Evolutionary conservation across 2,113 vertebrate species (phyloP), one percentile per base, ranked within the genome.

Genomic region (Axis porcinus): DNA sequence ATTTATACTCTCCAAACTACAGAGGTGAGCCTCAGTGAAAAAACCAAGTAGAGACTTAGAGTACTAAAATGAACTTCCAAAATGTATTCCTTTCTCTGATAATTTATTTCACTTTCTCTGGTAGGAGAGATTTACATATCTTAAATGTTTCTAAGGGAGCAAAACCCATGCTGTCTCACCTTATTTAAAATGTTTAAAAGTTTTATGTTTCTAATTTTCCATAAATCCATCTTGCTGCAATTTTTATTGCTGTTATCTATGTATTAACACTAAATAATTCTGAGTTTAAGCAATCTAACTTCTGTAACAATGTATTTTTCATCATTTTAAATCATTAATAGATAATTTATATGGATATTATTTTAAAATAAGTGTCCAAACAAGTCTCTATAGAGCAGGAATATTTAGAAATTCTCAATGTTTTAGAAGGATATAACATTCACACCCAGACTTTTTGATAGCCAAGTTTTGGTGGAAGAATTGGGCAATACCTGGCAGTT

Each of bases 191-290:
- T 90, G 55, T 60, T 82, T 94, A 85, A 67, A 67, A 67, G 21
- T 81, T 96, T 19, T 78, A 28, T 57, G 47, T 83, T 87, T 91
- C 27, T 94, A 89, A 62, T 76, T 96, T 93, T 96, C 57, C 16
- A 54, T 89, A 64, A 97, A 89, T 91, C 25, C 23, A 83, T 74
- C 12, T 94, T 47, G 27, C 45, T 84, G 50, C 11, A 86, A 11
- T 91, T 96, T 95, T 52, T 94, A n/a, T n/a, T 82, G 60, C 88
- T 86, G 6, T 94, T 89, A 85, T 40, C 88, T 76, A 64, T 95
- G 15, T 36, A 93, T 23, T 88, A 79, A 88, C 33, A 87, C 23
- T 78, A 81, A 96, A n/a, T 83, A 87, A 64, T 54, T 86, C 55
- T 86, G 54, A 97, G 17, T 95, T 81, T 89, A 74, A 76, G 17